These are phyloP conservation scores for Laterallus jamaicensis DNA, from an alignment of 2,113 vertebrate genomes.

Conservation along the genomic window DNA sequence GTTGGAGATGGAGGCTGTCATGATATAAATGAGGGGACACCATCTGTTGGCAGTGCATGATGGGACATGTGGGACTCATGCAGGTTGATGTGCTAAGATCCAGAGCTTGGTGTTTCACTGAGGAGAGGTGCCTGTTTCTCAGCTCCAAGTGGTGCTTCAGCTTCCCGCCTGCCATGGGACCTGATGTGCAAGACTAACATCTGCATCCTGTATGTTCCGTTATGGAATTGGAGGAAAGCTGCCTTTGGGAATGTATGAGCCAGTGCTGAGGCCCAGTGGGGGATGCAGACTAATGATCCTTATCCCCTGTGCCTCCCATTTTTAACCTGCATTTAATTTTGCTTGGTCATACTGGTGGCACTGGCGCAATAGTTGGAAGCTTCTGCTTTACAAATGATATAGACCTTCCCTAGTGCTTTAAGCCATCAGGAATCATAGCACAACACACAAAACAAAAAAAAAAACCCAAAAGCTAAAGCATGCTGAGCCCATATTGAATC, in stretches of 20 bases:
- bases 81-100: neutral
- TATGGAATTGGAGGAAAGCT: neutral
- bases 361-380: neutral
- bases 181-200: neutral
- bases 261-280: neutral
- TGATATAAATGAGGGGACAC: neutral
- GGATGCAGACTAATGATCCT: neutral
- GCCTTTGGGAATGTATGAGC: neutral
- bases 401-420: neutral
- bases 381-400: neutral
- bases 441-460: neutral
- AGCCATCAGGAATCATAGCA: neutral
- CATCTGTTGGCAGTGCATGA: accelerated
- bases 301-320: neutral
- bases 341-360: too few species aligned
- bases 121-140: neutral
- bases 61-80: accelerated
- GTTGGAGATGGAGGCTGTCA: accelerated
- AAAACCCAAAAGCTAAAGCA: neutral
- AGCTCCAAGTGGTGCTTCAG: neutral
- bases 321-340: neutral
- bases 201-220: neutral
- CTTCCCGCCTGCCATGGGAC: accelerated
- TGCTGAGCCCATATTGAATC: neutral
- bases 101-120: neutral